These are phyloP conservation scores for Drosophila meridiana DNA, from an alignment of 2,888 invertebrate species.

Conservation along the genomic window DNA sequence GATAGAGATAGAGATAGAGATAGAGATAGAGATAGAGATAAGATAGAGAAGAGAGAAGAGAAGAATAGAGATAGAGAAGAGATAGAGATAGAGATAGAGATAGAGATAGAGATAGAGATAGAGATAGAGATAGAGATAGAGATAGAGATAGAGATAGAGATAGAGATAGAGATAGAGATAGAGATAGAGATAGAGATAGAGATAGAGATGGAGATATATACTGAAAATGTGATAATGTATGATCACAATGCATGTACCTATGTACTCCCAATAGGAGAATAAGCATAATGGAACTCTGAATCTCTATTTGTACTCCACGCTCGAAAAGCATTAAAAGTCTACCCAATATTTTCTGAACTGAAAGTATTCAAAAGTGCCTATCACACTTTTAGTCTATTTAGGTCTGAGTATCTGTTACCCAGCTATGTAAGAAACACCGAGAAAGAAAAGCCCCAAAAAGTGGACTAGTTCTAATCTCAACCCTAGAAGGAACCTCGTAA, in stretches of 20 bases:
- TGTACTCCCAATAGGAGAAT: too few relatives aligned
- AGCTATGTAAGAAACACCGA: not conserved
- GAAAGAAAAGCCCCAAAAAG: slow-evolving; percentile 8
- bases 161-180: not conserved
- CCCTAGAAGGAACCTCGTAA: slow-evolving; percentile 8
- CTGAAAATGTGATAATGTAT: not conserved
- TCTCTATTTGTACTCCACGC: not conserved
- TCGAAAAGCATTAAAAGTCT: not conserved
- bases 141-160: not conserved
- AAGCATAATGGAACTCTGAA: not conserved
- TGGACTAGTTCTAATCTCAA: slow-evolving; percentile 20
- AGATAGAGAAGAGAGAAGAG: not conserved
- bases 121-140: not conserved
- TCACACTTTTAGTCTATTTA: not conserved
- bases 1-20: not conserved
- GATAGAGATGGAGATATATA: not conserved
- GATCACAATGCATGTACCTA: not conserved
- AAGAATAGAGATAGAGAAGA: too few relatives aligned
- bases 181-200: too few relatives aligned
- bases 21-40: not conserved
- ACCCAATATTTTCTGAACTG: not conserved
- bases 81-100: not conserved
- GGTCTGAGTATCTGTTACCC: not conserved
- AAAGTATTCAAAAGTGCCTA: not conserved
- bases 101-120: too few relatives aligned